Evolutionary conservation across 1,140 invertebrate species (phyloP).

Genomic region (Brachionus manjavacas): DNA sequence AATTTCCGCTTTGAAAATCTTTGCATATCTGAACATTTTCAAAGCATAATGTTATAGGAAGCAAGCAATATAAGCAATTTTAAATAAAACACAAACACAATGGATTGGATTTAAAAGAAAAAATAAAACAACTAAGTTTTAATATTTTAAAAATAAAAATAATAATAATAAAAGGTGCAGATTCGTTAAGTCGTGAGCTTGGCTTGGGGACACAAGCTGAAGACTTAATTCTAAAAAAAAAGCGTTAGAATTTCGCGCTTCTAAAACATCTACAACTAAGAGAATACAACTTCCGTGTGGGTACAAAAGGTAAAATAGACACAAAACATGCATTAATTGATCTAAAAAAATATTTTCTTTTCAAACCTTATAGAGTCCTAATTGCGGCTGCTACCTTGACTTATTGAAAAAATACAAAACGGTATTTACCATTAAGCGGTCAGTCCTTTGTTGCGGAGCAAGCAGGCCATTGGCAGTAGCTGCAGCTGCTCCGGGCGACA

Average conservation of each 20-base stretch:
- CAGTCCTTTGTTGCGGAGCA: slow-evolving; percentile 31
- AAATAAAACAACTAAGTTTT: slow-evolving; percentile 36
- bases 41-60: neutral
- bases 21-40: slow-evolving; percentile 76
- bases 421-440: slow-evolving; percentile 31
- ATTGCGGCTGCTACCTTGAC: neutral
- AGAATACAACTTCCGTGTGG: neutral
- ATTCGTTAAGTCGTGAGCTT: neutral
- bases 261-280: neutral
- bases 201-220: neutral
- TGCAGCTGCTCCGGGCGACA: slow-evolving; percentile 11
- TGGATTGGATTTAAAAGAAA: slow-evolving; percentile 4
- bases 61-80: slow-evolving; percentile 25
- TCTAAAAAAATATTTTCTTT: slow-evolving; percentile 23
- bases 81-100: slow-evolving; percentile 27
- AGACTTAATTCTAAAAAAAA: neutral
- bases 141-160: neutral
- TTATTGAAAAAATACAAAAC: neutral
- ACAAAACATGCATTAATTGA: neutral
- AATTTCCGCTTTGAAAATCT: slow-evolving; percentile 93
- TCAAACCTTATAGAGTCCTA: neutral
- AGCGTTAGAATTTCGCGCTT: neutral
- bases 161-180: slow-evolving; percentile 21
- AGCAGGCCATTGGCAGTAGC: slow-evolving; percentile 27
- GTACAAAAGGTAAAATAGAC: neutral